Conservation (phyloP, 2,888 invertebrate species). For the Cacoxenus indagator region DNA sequence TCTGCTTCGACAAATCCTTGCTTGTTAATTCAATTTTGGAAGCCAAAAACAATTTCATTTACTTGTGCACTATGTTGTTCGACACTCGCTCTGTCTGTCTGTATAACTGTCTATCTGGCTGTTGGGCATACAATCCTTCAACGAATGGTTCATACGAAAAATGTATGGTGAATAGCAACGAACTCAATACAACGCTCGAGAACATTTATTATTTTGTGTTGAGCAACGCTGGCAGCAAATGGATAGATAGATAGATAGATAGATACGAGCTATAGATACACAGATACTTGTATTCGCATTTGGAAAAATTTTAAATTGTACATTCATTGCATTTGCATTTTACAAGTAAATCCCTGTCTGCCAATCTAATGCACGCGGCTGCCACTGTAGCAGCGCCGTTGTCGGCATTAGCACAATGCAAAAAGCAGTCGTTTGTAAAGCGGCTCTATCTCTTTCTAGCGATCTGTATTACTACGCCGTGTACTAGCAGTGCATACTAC, state of each 20-base stretch:
- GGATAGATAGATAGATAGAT: neutral
- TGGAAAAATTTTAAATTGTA: conserved; percentile 61
- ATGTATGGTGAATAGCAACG: neutral
- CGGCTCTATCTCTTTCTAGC: conserved; percentile 23
- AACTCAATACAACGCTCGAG: conserved; percentile 1
- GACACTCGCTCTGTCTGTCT: neutral
- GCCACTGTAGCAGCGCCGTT: conserved; percentile 40
- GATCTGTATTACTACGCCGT: neutral
- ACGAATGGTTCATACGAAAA: neutral
- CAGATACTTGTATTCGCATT: conserved; percentile 31
- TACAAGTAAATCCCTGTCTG: conserved; percentile 62
- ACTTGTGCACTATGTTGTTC: neutral
- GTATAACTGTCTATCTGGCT: neutral
- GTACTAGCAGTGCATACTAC: neutral
- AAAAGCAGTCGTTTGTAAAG: conserved; percentile 1
- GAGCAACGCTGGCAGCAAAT: conserved; percentile 1
- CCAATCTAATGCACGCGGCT: conserved; percentile 62
- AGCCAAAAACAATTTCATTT: conserved; percentile 14
- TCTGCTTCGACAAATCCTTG: conserved; percentile 7
- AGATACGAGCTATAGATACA: neutral
- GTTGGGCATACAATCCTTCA: conserved; percentile 1
- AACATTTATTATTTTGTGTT: conserved; percentile 19
- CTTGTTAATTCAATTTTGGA: conserved; percentile 18
- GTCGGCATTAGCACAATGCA: neutral
- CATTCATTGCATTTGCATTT: conserved; percentile 63